These are phyloP conservation scores for Zaprionus inermis DNA, from an alignment of 1,140 invertebrate species.

Conservation along the genomic window DNA sequence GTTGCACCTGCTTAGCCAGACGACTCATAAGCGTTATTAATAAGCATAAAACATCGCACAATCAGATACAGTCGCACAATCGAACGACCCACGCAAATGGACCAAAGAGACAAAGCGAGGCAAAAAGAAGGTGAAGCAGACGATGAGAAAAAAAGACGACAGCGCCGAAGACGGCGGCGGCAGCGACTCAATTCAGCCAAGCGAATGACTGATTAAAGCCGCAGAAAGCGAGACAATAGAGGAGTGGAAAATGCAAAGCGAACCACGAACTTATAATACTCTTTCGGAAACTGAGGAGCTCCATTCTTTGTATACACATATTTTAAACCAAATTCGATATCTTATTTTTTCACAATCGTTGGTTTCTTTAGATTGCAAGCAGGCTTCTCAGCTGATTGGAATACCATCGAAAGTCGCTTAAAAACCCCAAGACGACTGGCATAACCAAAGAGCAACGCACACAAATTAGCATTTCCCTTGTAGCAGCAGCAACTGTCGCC, in stretches of 20 bases:
- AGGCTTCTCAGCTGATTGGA: background rate
- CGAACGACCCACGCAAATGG: constrained; percentile 64
- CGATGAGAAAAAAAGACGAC: constrained; percentile 5
- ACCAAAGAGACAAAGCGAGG: constrained; percentile 22
- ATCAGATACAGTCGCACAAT: constrained; percentile 45
- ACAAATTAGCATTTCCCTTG: constrained; percentile 82
- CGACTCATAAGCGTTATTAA: constrained; percentile 74
- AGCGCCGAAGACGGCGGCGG: constrained; percentile 34
- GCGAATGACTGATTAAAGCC: constrained; percentile 77
- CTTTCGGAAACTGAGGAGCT: constrained; percentile 3
- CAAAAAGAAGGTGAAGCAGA: constrained; percentile 9
- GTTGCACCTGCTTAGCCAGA: constrained; percentile 70
- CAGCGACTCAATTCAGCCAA: constrained; percentile 77
- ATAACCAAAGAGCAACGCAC: constrained; percentile 67
- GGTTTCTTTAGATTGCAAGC: background rate
- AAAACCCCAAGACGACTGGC: constrained; percentile 41
- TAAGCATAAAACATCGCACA: constrained; percentile 52
- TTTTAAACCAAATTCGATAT: background rate
- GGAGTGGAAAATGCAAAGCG: background rate
- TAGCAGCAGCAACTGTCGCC: constrained; percentile 48
- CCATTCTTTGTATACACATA: background rate
- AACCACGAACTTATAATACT: constrained; percentile 27
- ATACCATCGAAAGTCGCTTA: constrained; percentile 51
- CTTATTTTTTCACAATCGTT: background rate
- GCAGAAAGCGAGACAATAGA: constrained; percentile 38